Base-by-base conservation (phyloP, 2,113 vertebrate species). In the Chaetodon trifascialis region DNA sequence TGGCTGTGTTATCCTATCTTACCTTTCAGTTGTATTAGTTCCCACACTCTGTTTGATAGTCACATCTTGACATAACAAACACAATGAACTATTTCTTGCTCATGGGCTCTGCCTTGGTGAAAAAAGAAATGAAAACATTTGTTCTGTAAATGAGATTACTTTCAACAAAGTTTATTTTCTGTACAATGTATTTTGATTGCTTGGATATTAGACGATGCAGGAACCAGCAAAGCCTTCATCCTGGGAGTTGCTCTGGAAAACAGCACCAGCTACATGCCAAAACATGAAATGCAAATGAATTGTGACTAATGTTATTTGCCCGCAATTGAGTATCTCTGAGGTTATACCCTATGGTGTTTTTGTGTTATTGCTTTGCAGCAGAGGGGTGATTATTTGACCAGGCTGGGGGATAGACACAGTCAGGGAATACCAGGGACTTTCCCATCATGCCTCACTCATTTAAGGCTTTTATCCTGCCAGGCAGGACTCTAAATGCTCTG, bases 381-480 rank as follows among this genome's bases (percentile, higher is more conserved):
- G 65, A 73, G n/a, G 59, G 16, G 51, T 76, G 47, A 79, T 76
- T 73, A 51, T 68, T 80, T 84, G 60, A 62, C 56, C 56, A 80
- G 34, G 47, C 65, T 67, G 16, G 52, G 56, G n/a, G n/a, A 6
- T 55, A 36, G 34, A 76, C 11, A 49, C 2, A 69, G 72, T 46
- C 80, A 80, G 52, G 66, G 66, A 59, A 56, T 30, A 82, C 44
- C 72, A 79, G 76, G 84, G 87, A 90, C 70, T 92, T 92, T 90
- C 87, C 87, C 81, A 88, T 81, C 49, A 80, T 77, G 47, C 72
- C 36, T 76, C 38, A 56, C 25, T 79, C 38, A 82, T 72, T 77
- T 21, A 73, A 60, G 51, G 34, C 25, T 67, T 36, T 63, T 59
- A 58, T 66, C 42, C 51, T 66, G 80, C 72, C 81, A 84, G 76